Percentiles rank a stretch among this genome's conserved stretches.
phyloP scores from a whole-genome alignment of 1,140 invertebrate species.

The Nomia melanderi region DNA sequence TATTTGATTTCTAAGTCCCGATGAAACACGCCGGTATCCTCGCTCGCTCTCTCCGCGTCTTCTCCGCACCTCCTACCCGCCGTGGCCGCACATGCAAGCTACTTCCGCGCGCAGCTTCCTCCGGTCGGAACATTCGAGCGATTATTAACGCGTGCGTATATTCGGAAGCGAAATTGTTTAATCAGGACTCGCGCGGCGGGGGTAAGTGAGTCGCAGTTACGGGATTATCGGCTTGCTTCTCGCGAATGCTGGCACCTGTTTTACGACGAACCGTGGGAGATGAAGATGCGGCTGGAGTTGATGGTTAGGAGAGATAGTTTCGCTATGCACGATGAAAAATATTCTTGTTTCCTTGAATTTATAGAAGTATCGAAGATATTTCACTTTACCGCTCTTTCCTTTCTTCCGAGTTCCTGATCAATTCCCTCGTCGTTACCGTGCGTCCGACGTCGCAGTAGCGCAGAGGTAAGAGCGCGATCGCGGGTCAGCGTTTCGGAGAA shows the following conservation, averaged over 20 bases:
- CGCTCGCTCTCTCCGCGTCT: too few relatives aligned
- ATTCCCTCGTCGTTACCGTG: too few relatives aligned
- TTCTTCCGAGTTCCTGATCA: too few relatives aligned
- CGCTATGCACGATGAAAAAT: too few relatives aligned
- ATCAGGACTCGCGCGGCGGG: conserved; percentile 13
- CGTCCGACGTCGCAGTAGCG: too few relatives aligned
- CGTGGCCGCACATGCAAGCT: neutral
- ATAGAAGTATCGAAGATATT: too few relatives aligned
- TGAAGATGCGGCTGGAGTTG: too few relatives aligned
- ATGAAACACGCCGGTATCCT: conserved; percentile 59
- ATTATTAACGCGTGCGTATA: conserved; percentile 57
- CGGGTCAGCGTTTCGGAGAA: too few relatives aligned
- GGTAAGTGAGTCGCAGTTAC: neutral
- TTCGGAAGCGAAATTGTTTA: conserved; percentile 22
- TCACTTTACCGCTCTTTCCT: too few relatives aligned
- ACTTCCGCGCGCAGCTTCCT: conserved; percentile 3
- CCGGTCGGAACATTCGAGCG: conserved; percentile 57
- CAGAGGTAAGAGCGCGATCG: too few relatives aligned
- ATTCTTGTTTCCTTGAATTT: too few relatives aligned
- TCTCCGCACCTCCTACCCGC: neutral
- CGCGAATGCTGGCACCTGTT: neutral
- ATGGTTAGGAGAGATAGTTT: too few relatives aligned
- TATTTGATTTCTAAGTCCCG: conserved; percentile 68
- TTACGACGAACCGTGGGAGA: neutral
- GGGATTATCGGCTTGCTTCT: neutral